Base-by-base conservation (phyloP, 2,113 vertebrate species). In the Gymnarchus niloticus region DNA sequence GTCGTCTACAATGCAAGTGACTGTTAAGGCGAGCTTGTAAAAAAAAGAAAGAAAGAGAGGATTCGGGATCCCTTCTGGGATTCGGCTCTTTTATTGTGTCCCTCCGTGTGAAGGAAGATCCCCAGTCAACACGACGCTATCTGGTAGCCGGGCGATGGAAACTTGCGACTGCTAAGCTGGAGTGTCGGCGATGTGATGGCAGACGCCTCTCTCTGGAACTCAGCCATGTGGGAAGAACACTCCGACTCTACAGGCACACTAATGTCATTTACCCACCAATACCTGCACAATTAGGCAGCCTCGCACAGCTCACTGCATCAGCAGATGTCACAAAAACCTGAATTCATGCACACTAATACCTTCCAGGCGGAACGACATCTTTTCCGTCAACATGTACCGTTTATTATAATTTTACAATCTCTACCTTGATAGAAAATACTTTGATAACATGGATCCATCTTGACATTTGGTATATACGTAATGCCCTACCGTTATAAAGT, bases 81-180 rank as follows among this genome's bases (percentile, higher is more conserved):
- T 88, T 85, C 81, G 44, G 86, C 65, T 90, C 89, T 85, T 89
- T 85, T 85, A 88, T 87, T 85, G 80, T 86, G 83, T 91, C 84
- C 85, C 81, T 41, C 85, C 91, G 83, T 90, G 89, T 90, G 91
- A 91, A 91, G 84, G 90, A 90, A 89, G 88, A 88, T 92, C 89
- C 65, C 90, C 89, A 88, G 90, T 86, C 87, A 88, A 44, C 19
- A 44, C 85, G 88, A 90, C 86, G 92, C 87, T 89, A 88, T 91
- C 90, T 89, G 87, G 89, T 92, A 89, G 89, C 87, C 89, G 88
- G 89, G 65, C 92, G 90, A 89, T 89, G 90, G 87, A 92, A 91
- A 93, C 92, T 91, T 91, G 93, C 94, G 87, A 94, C 91, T 95
- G 95, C 93, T 93, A 92, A 92, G 92, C 90, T 87, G 90, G 89